Evolutionary conservation across 1,140 invertebrate species (phyloP).

Genomic region (Leguminivora glycinivorella): DNA sequence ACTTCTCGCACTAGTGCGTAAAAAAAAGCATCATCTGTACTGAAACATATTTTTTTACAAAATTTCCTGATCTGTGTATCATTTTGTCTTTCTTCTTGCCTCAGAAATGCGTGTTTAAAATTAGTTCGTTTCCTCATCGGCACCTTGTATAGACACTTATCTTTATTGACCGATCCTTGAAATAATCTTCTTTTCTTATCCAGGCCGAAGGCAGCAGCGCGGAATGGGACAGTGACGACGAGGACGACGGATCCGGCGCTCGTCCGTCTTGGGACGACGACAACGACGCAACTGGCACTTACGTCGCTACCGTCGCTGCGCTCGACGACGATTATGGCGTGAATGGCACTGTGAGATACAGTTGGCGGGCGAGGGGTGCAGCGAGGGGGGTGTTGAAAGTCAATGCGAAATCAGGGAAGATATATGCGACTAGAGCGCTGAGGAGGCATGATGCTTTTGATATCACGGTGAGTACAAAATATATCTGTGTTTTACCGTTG

Average conservation of each 20-base stretch:
- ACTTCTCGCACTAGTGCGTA: too few relatives aligned
- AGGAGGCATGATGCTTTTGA: conserved; percentile 88
- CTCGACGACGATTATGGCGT: conserved; percentile 90
- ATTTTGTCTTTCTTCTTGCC: too few relatives aligned
- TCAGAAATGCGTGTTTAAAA: too few relatives aligned
- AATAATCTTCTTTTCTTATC: not conserved
- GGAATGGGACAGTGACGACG: conserved; percentile 57
- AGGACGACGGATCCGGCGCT: conserved; percentile 49
- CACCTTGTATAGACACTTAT: too few relatives aligned
- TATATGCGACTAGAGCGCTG: conserved; percentile 71
- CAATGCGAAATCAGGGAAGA: conserved; percentile 53
- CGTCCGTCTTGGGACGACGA: conserved; percentile 55
- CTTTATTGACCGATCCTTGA: not conserved
- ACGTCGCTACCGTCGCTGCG: conserved; percentile 83
- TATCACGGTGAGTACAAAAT: conserved; percentile 82
- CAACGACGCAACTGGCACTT: conserved; percentile 41
- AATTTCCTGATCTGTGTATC: too few relatives aligned
- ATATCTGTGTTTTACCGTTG: not conserved
- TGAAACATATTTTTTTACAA: too few relatives aligned
- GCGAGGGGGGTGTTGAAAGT: conserved; percentile 57
- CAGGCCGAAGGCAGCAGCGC: conserved; percentile 51
- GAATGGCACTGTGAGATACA: conserved; percentile 85
- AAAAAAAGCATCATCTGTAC: too few relatives aligned
- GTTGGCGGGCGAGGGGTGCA: conserved; percentile 51
- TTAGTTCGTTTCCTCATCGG: too few relatives aligned